Percentiles rank a stretch among this genome's conserved stretches.
These are phyloP conservation scores for Blera fallax DNA, from an alignment of 2,888 invertebrate genomes.

Conservation along the genomic window DNA sequence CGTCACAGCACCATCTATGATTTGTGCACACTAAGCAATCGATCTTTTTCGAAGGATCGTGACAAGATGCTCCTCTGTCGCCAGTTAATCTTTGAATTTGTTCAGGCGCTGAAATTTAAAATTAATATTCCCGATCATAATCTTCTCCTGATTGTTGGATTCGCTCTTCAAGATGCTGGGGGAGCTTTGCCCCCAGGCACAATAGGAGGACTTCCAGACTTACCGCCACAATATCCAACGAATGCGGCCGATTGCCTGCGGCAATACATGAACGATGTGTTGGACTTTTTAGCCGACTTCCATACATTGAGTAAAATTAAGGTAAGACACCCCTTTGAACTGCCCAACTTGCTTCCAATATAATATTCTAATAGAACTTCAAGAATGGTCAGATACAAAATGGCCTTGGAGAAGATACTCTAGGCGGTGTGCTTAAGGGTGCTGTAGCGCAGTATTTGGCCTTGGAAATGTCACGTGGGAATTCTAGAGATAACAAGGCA, in stretches of 20 bases:
- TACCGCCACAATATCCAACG: conserved; percentile 84
- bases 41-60: conserved; percentile 94
- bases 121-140: conserved; percentile 96
- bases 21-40: conserved; percentile 93
- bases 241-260: conserved; percentile 97
- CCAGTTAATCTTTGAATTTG: conserved; percentile 95
- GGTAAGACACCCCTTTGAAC: conserved; percentile 82
- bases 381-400: conserved; percentile 85
- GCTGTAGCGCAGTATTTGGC: conserved; percentile 97
- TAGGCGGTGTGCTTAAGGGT: conserved; percentile 98
- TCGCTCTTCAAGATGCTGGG: conserved; percentile 95
- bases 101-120: conserved; percentile 98
- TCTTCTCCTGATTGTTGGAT: conserved; percentile 93
- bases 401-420: conserved; percentile 95
- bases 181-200: conserved; percentile 91
- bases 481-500: conserved; percentile 91
- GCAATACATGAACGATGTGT: conserved; percentile 94
- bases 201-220: conserved; percentile 83
- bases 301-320: conserved; percentile 98
- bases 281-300: conserved; percentile 97
- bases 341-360: conserved; percentile 1
- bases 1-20: conserved; percentile 91
- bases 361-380: conserved; percentile 76
- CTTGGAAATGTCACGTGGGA: conserved; percentile 95
- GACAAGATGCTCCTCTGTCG: conserved; percentile 96